Evolutionary conservation across 2,797 vertebrate species (phyloP), one percentile per base, ranked within the genome.

Genomic region (Limosa lapponica): DNA sequence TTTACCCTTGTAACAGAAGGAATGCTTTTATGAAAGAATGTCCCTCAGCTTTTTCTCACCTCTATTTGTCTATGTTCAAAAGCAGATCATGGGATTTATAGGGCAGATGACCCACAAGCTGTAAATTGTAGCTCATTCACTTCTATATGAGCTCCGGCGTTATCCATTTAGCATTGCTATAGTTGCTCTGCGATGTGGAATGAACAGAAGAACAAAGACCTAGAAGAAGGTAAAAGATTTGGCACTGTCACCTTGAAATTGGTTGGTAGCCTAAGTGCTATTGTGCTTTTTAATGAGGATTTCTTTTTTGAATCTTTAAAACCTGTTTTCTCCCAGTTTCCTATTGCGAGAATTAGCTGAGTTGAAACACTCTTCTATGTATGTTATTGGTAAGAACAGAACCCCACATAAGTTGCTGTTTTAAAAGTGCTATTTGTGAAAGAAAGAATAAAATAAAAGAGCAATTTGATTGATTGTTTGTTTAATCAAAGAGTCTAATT

Each of bases 401-500:
- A 58, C 17, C 36, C 6, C 1, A 6, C 70, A 65, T 36, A 83
- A 83, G 30, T 41, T 75, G 49, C 58, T 82, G 70, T 32, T 95
- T 87, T 64, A 75, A 92, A 88, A 95, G 69, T 58, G 37, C 2
- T 87, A 57, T 48, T 81, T 87, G 41, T 81, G 36, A 72, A 74
- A 83, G n/a, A 74, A 67, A 61, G 10, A 89, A 92, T 57, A 83
- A 89, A 95, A 92, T 78, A 94, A 91, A 97, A 93, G 82, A 94
- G 74, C 51, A 96, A 90, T 93, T 82, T 94, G 86, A 96, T 82
- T 96, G 95, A 96, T 90, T 97, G 90, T 37, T 96, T 96, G 83
- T 93, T 96, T 97, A 94, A 96, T 94, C 83, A 85, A 94, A 84
- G 37, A 88, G 34, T 4, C 51, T 94, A 88, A 96, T 96, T 97